Percentiles rank a stretch among this genome's conserved stretches.
Evolutionary conservation across 2,797 vertebrate genomes (phyloP).

Genomic region (Catharus ustulatus): DNA sequence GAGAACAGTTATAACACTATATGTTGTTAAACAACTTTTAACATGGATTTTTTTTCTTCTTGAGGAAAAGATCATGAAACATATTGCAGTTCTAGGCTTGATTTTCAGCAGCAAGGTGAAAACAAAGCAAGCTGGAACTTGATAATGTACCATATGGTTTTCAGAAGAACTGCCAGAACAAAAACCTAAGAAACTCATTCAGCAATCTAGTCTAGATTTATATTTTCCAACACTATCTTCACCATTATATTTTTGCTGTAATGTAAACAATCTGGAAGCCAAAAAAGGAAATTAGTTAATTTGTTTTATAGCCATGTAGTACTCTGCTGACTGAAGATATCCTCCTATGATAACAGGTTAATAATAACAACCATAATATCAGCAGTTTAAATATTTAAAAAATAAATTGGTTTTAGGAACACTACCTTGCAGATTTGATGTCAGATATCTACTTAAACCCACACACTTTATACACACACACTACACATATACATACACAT

Average conservation of each 20-base stretch:
- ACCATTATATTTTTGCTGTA: neutral
- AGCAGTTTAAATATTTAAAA: neutral
- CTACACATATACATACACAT: neutral
- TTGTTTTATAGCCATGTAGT: neutral
- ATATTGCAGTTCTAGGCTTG: neutral
- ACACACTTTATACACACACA: neutral
- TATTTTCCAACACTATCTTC: neutral
- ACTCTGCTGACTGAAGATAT: neutral
- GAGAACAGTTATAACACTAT: neutral
- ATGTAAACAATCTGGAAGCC: neutral
- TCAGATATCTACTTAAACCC: neutral
- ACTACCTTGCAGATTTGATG: neutral
- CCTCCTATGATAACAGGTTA: neutral
- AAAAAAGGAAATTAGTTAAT: neutral
- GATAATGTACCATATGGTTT: constrained; percentile 30
- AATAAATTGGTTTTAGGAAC: neutral
- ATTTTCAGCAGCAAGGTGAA: constrained; percentile 16
- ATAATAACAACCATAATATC: neutral
- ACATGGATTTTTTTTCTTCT: neutral
- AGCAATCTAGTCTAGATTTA: neutral
- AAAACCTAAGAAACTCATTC: neutral
- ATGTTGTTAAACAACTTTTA: neutral
- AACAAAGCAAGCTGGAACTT: constrained; percentile 27
- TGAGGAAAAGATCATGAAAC: neutral
- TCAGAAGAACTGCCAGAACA: neutral